Base-by-base conservation (phyloP, 1,140 invertebrate genomes). In the Gyrodactylus bullatarudis region DNA sequence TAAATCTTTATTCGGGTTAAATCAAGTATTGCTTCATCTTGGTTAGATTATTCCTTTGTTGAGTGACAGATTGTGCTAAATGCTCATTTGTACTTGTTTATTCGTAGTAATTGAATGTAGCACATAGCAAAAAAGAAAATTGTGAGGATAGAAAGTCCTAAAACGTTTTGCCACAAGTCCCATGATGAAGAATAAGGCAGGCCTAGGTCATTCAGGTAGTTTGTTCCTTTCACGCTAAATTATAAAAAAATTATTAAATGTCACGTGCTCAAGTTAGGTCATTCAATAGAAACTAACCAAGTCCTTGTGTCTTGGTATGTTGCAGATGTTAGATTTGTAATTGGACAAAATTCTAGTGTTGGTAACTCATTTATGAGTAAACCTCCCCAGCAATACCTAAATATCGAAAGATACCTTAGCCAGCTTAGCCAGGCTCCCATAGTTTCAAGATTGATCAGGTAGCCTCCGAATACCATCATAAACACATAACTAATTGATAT, bases 151-250 rank as follows among this genome's bases (percentile, higher is more conserved):
- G 71, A 26, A 21, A 80, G 74, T 2, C 78, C 78, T 8, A 79
- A 68, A 21, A 76, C 69, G 27, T 79, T 79, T 8, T 73, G 34
- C 78, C 79, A 80, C 34, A 80, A 74, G 73, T 80, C 78, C 78
- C 78, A 79, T 0, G 74, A n/a, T 1, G 76, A 76, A 0, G 68
- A 34, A 71, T 76, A 78, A 0, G 71, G 68, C 26, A 80, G 78
- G 27, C 75, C 76, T 74, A 79, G 77, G 1, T 23, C 26, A 19
- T 26, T 26, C 16, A 80, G 70, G 70, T 78, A 79, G 2, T 20
- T 73, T 70, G 76, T 77, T 8, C 78, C 78, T 25, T 1, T 68
- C 20, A 69, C 68, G 23, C 22, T n/a, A 69, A 20, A 26, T 23
- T 69, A 19, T 23, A 23, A 68, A 26, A 26, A 20, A 26, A 8